Conservation (phyloP, 2,888 invertebrate species). For the Torymus aiolomorphi region DNA sequence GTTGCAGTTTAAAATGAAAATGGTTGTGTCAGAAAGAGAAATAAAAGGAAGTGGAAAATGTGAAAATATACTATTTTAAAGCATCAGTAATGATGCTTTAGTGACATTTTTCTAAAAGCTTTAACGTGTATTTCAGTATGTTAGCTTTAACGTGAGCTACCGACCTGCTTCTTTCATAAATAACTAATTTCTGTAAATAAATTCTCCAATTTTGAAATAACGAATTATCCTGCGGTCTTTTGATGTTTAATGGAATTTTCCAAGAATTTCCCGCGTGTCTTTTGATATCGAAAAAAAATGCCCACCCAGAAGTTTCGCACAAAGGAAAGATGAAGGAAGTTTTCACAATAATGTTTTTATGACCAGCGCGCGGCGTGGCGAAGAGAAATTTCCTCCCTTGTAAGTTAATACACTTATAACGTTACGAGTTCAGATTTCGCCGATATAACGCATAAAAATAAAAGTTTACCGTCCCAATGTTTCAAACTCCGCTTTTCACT, state of each 20-base stretch:
- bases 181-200: too few relatives aligned
- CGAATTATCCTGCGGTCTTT: neutral
- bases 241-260: neutral
- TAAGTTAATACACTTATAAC: conserved; percentile 37
- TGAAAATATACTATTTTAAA: too few relatives aligned
- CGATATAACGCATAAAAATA: conserved; percentile 30
- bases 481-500: conserved; percentile 35
- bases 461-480: conserved; percentile 34
- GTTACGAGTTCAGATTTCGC: conserved; percentile 28
- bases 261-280: neutral
- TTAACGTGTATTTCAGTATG: too few relatives aligned
- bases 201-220: conserved; percentile 14
- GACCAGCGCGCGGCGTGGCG: neutral
- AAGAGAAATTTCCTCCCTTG: conserved; percentile 31
- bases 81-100: too few relatives aligned
- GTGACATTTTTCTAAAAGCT: too few relatives aligned
- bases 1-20: too few relatives aligned
- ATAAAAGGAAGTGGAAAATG: too few relatives aligned
- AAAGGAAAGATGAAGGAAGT: conserved; percentile 32
- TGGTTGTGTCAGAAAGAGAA: too few relatives aligned
- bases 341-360: conserved; percentile 37
- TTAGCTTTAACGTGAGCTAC: too few relatives aligned
- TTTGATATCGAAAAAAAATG: neutral
- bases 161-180: too few relatives aligned
- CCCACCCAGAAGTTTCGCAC: neutral